Conservation (phyloP, 2,888 invertebrate genomes). For the Hydroisotoma schaefferi region DNA sequence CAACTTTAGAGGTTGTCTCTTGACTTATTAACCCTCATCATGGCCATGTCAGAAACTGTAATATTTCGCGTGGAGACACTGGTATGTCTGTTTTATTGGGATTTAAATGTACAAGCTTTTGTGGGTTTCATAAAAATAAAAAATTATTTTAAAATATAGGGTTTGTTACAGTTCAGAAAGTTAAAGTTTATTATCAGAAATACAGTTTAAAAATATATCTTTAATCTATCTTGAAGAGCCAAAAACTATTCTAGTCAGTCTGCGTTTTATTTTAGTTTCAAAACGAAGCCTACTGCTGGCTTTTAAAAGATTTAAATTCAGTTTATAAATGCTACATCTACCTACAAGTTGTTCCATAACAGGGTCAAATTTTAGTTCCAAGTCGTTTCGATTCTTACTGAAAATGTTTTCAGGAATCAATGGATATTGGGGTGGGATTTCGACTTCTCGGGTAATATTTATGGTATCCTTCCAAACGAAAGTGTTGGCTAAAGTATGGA, state of each 20-base stretch:
- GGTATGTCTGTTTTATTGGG: too few species aligned
- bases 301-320: conserved; percentile 11
- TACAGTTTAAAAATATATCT: not conserved
- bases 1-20: too few species aligned
- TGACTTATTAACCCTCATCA: too few species aligned
- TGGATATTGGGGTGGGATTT: not conserved
- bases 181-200: too few species aligned
- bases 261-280: not conserved
- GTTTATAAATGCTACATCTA: conserved; percentile 19
- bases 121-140: too few species aligned
- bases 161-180: too few species aligned
- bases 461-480: not conserved
- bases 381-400: not conserved
- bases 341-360: conserved; percentile 19
- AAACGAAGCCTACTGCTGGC: conserved; percentile 1
- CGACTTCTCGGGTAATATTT: not conserved
- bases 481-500: too few species aligned
- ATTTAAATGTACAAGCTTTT: too few species aligned
- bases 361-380: conserved; percentile 10
- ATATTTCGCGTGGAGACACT: too few species aligned
- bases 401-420: conserved; percentile 1
- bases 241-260: conserved; percentile 6
- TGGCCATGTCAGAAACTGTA: too few species aligned
- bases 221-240: not conserved
- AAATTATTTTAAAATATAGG: too few species aligned